Evolutionary conservation across 23 tunicate species (phyloP).

Genomic region (Trididemnum clinides): DNA sequence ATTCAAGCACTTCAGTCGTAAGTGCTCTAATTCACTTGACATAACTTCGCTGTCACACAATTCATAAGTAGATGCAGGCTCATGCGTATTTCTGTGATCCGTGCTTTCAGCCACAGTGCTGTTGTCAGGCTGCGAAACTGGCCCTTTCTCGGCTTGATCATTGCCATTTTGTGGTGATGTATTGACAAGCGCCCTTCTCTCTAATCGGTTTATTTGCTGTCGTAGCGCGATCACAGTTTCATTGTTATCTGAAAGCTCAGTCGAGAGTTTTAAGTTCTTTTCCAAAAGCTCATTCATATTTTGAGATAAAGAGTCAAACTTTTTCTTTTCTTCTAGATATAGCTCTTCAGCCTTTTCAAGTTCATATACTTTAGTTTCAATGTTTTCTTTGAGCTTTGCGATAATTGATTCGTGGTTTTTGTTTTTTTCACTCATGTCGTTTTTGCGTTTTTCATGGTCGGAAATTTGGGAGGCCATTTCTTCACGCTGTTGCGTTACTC

Average conservation of each 20-base stretch:
- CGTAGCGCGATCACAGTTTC: not conserved
- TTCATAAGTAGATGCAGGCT: too few species aligned
- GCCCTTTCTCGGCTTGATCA: too few species aligned
- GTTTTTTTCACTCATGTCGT: too few species aligned
- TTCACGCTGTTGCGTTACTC: too few species aligned
- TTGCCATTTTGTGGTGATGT: too few species aligned
- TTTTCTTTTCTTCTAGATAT: not conserved
- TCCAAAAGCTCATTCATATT: not conserved
- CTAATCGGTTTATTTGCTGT: not conserved
- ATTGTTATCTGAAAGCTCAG: not conserved
- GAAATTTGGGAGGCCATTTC: too few species aligned
- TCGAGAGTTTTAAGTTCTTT: not conserved
- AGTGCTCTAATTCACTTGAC: constrained; percentile 52
- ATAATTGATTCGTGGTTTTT: not conserved
- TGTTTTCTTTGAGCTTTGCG: not conserved
- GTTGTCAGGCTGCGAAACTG: too few species aligned
- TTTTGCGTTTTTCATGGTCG: too few species aligned
- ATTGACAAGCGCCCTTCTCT: not conserved
- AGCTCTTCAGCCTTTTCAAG: not conserved
- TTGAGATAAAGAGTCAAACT: not conserved
- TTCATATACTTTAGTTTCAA: not conserved
- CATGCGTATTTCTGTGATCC: too few species aligned
- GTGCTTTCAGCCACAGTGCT: too few species aligned
- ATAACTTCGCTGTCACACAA: constrained; percentile 7
- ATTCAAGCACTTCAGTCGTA: constrained; percentile 36